Evolutionary conservation across 1,140 invertebrate species (phyloP).

Genomic region (Asobara japonica): DNA sequence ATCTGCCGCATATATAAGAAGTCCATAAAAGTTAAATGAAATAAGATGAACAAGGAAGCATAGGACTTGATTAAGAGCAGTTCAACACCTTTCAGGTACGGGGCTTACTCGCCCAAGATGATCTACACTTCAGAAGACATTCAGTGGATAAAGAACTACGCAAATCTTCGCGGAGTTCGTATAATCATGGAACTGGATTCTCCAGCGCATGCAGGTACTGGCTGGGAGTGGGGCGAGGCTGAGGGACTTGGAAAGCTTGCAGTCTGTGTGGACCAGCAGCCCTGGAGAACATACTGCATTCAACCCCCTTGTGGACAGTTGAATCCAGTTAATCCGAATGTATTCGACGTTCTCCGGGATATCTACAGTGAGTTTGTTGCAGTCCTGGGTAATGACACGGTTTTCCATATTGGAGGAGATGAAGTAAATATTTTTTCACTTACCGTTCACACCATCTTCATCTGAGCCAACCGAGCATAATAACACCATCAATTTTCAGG

Average conservation of each 20-base stretch:
- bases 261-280: slow-evolving; percentile 78
- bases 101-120: slow-evolving; percentile 77
- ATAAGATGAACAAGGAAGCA: neutral
- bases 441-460: no score
- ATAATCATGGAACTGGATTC: slow-evolving; percentile 81
- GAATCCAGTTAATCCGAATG: slow-evolving; percentile 80
- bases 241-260: slow-evolving; percentile 75
- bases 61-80: neutral
- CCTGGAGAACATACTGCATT: slow-evolving; percentile 81
- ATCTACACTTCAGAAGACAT: slow-evolving; percentile 78
- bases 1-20: no score
- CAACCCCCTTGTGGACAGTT: slow-evolving; percentile 87
- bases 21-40: no score
- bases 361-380: slow-evolving; percentile 76
- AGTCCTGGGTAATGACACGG: slow-evolving; percentile 72
- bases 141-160: slow-evolving; percentile 73
- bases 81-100: slow-evolving; percentile 68
- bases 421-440: slow-evolving; percentile 77
- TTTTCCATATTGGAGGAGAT: slow-evolving; percentile 86
- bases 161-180: slow-evolving; percentile 75
- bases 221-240: slow-evolving; percentile 80
- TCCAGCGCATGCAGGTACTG: slow-evolving; percentile 83
- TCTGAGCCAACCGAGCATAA: no score
- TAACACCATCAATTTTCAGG: no score
- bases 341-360: slow-evolving; percentile 75